Conservation (phyloP, 2,113 vertebrate species). For the Alligator mississippiensis region DNA sequence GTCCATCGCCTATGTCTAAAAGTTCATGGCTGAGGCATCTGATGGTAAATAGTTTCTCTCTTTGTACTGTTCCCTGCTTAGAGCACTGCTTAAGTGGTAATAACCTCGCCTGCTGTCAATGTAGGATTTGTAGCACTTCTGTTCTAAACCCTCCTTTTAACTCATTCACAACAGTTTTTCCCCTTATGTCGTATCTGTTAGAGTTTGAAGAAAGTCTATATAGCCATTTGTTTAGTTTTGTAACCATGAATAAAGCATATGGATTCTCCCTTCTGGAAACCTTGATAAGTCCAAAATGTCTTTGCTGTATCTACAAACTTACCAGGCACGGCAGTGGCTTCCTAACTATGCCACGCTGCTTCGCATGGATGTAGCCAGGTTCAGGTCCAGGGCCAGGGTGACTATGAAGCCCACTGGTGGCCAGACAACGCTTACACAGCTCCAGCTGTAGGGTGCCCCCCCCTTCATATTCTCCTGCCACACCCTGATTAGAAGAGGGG, state of each 20-base stretch:
- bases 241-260: background rate
- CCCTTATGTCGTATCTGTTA: background rate
- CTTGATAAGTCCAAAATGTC: background rate
- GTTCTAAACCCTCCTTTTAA: background rate
- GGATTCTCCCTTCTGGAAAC: background rate
- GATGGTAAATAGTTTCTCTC: background rate
- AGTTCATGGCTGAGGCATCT: background rate
- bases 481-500: too few species aligned
- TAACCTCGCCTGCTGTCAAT: background rate
- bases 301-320: background rate
- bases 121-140: background rate
- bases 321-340: too few species aligned
- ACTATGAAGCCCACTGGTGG: too few species aligned
- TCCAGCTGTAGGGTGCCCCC: too few species aligned
- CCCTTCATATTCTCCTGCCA: too few species aligned
- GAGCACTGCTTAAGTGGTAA: background rate
- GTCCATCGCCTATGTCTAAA: too few species aligned
- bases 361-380: too few species aligned
- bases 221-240: background rate
- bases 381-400: too few species aligned
- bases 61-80: background rate
- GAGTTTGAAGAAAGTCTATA: fast-evolving
- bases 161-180: background rate
- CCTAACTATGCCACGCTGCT: too few species aligned
- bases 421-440: too few species aligned